A percentile compares a stretch with the other conserved stretches of the same genome.
Conservation (phyloP, 1,140 invertebrate genomes). For the Gryon sp. region DNA sequence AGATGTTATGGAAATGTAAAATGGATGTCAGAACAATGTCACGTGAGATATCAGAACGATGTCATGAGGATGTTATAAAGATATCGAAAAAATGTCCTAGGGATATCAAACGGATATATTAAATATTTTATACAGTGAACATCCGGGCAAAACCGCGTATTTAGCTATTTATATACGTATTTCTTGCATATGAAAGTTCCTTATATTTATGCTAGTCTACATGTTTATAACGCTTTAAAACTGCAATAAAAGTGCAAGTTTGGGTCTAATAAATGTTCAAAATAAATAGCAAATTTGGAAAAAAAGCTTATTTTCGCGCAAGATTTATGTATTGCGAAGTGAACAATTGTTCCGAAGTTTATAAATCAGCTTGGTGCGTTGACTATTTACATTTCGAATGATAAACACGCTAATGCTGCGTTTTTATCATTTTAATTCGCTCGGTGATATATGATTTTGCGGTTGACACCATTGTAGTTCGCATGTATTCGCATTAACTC, state of each 20-base stretch:
- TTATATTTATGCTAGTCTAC: constrained; percentile 29
- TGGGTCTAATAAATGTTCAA: constrained; percentile 52
- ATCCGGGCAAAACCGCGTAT: no score
- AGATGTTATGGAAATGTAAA: no score
- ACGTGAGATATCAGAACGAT: no score
- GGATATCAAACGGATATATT: no score
- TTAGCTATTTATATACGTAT: no score
- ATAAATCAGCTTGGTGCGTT: constrained; percentile 21
- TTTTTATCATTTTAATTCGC: constrained; percentile 33
- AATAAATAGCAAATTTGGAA: constrained; percentile 31
- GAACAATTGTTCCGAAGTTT: constrained; percentile 26
- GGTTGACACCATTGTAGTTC: not conserved
- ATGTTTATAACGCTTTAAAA: constrained; percentile 52
- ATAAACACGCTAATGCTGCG: constrained; percentile 31
- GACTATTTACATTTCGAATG: constrained; percentile 17
- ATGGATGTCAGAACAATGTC: no score
- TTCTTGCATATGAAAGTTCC: no score
- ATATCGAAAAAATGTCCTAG: no score
- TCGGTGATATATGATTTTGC: constrained; percentile 18
- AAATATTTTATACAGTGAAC: no score
- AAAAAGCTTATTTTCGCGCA: constrained; percentile 22
- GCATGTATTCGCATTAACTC: no score
- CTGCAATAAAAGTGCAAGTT: constrained; percentile 43
- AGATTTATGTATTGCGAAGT: constrained; percentile 30
- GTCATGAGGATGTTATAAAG: no score